These are phyloP conservation scores for Temnothorax ravouxi DNA, from an alignment of 2,888 invertebrate genomes.

Conservation along the genomic window DNA sequence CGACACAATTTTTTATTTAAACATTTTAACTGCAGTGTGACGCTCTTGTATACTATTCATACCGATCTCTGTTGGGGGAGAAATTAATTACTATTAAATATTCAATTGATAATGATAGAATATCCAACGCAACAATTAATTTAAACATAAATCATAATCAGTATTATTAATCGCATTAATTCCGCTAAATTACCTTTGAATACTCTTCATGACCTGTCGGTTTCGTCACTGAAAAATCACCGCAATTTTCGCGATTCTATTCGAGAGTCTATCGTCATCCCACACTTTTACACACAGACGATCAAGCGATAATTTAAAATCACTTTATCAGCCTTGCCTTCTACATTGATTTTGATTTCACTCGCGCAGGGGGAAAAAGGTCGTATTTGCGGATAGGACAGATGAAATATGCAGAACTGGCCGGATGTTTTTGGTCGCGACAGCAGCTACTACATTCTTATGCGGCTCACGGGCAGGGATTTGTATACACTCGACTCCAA, in stretches of 20 bases:
- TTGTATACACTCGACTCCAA: conserved; percentile 56
- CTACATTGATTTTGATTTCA: not conserved
- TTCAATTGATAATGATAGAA: conserved; percentile 17
- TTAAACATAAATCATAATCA: conserved; percentile 24
- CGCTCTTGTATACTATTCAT: not conserved
- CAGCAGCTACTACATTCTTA: conserved; percentile 45
- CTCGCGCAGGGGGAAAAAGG: not conserved
- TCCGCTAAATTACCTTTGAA: conserved; percentile 7
- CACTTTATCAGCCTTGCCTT: not conserved
- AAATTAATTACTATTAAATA: conserved; percentile 34
- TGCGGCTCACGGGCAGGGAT: conserved; percentile 44
- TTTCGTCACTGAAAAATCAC: not conserved
- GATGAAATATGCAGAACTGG: conserved; percentile 32
- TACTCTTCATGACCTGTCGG: conserved; percentile 15
- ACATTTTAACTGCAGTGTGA: not conserved
- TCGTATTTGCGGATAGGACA: conserved; percentile 6
- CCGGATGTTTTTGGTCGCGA: conserved; percentile 37
- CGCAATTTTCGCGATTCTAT: not conserved
- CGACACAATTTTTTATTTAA: conserved; percentile 10
- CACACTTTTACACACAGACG: not conserved
- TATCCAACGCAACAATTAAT: conserved; percentile 30
- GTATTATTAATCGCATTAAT: conserved; percentile 26
- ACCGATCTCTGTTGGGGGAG: not conserved
- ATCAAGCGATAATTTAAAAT: not conserved
- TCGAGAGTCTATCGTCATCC: not conserved